Evolutionary conservation across 2,113 vertebrate species (phyloP), one percentile per base, ranked within the genome.

Genomic region (Entomyzon cyanotis): DNA sequence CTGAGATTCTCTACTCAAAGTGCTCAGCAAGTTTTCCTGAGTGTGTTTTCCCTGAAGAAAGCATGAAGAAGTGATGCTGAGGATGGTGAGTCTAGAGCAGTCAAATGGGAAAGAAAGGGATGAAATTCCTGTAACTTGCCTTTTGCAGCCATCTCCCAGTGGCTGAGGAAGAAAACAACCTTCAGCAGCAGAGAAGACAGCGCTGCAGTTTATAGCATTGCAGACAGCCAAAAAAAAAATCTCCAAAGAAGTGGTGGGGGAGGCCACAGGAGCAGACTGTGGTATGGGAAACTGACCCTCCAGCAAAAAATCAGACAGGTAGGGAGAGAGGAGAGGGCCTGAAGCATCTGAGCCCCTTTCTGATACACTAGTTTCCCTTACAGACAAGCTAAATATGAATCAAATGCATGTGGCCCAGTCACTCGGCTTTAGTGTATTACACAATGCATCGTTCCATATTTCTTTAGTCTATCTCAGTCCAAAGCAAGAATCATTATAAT

Each of bases 61-160:
- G 42, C 46, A 55, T 42, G 55, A 90, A 79, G 77, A 85, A 71
- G 39, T 58, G 56, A 53, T 87, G 49, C 58, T 79, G 84, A 90
- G 49, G 49, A 37, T 82, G 42, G 82, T 64, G 60, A 74, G 90
- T 86, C 63, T 91, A 59, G 68, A 95, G 82, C 85, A 93, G 56
- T 81, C 49, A 84, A 80, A 64, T 53, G 73, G 58, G 82, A 92
- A 90, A 87, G 79, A 84, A 80, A 88, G 70, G 77, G 77, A 92
- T 76, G 58, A 93, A 93, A 95, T 87, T 96, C 86, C 86, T 76
- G 74, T 86, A 69, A n/a, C 86, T 95, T 94, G 84, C 91, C 59
- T 93, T 70, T 95, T 95, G 82, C 87, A 93, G 88, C 86, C 80
- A 65, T 77, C 69, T 90, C 86, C 70, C 91, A 87, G 59, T 0